Percentiles rank a stretch among this genome's conserved stretches.
Evolutionary conservation across 2,888 invertebrate species (phyloP).

Genomic region (Thumatha senex): DNA sequence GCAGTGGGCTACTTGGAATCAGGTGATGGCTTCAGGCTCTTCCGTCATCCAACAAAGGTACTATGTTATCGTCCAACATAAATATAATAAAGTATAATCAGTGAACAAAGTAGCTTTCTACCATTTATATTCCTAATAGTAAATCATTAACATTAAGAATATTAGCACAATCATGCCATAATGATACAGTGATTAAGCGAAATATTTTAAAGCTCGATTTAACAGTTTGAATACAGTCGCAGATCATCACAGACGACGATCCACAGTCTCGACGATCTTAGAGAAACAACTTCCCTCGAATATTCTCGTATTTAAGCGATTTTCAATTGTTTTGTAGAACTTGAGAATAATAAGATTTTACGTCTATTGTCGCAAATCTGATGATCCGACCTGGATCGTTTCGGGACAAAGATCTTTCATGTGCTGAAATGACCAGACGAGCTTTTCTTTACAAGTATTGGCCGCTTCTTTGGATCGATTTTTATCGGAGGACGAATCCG

Average conservation of each 20-base stretch:
- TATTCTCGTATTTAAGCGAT: constrained; percentile 25
- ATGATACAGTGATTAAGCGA: constrained; percentile 22
- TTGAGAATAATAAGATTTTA: no score
- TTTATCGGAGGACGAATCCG: no score
- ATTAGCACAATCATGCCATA: constrained; percentile 5
- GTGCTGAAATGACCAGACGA: no score
- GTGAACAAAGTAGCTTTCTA: neutral
- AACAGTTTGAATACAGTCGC: constrained; percentile 32
- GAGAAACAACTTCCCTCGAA: constrained; percentile 29
- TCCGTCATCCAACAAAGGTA: no score
- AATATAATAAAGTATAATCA: no score
- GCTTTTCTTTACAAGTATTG: no score
- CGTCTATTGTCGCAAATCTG: neutral
- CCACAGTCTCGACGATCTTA: constrained; percentile 11
- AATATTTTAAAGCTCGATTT: constrained; percentile 20
- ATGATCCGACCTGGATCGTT: no score
- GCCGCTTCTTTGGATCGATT: no score
- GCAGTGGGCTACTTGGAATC: no score
- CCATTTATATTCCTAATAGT: neutral
- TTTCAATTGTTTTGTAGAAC: constrained; percentile 6
- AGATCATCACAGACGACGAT: constrained; percentile 23
- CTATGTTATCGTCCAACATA: no score
- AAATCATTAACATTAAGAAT: neutral
- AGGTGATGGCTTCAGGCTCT: no score
- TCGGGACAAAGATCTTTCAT: no score